Percentiles rank a stretch among this genome's conserved stretches.
Conservation (phyloP, 1,140 invertebrate genomes). For the Caenorhabditis briggsae region DNA sequence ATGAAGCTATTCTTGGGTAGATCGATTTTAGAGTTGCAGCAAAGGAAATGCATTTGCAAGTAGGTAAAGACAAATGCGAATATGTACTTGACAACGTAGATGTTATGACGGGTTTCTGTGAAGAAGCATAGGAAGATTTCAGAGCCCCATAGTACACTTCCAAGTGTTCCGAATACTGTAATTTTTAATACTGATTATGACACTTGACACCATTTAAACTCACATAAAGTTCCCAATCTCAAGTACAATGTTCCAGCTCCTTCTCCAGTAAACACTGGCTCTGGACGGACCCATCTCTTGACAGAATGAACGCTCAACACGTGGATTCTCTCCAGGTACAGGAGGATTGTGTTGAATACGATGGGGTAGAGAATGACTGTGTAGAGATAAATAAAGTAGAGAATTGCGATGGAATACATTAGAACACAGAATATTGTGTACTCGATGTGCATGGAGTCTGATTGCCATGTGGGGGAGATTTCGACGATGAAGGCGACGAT, state of each 20-base stretch:
- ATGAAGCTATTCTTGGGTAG: conserved; percentile 28
- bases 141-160: conserved; percentile 75
- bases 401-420: conserved; percentile 75
- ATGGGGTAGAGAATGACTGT: conserved; percentile 74
- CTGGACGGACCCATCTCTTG: conserved; percentile 60
- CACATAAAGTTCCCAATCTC: conserved; percentile 73
- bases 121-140: conserved; percentile 76
- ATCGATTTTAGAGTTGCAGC: conserved; percentile 77
- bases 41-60: conserved; percentile 78
- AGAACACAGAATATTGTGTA: conserved; percentile 46
- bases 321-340: conserved; percentile 35
- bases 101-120: conserved; percentile 51
- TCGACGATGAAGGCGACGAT: conserved; percentile 44
- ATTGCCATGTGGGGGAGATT: conserved; percentile 52
- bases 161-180: conserved; percentile 76
- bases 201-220: background rate
- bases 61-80: conserved; percentile 76
- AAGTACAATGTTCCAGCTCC: conserved; percentile 75
- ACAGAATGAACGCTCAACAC: conserved; percentile 42
- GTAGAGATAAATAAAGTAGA: conserved; percentile 75
- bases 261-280: conserved; percentile 67
- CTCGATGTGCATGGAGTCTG: conserved; percentile 10
- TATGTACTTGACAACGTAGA: conserved; percentile 65
- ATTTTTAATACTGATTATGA: background rate
- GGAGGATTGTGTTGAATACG: conserved; percentile 59